These are phyloP conservation scores for Chaetoderma sp. DNA, from an alignment of 2,888 invertebrate genomes.

Conservation along the genomic window DNA sequence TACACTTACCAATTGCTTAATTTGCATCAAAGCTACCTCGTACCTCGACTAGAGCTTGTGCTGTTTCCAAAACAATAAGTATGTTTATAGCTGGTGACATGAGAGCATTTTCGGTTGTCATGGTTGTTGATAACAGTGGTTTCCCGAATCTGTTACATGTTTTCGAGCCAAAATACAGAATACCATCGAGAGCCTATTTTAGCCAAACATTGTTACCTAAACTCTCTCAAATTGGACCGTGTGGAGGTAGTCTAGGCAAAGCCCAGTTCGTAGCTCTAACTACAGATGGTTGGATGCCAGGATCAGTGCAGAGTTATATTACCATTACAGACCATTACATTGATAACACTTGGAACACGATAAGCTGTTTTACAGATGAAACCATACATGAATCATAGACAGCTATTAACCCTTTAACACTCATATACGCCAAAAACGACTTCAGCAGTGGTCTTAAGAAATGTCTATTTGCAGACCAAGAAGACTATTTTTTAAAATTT, in stretches of 20 bases:
- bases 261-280: neutral
- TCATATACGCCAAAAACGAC: too few species aligned
- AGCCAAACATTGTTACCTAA: neutral
- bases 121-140: slow-evolving; percentile 2
- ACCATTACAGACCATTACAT: slow-evolving; percentile 11
- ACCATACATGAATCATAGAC: too few species aligned
- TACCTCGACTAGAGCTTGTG: too few species aligned
- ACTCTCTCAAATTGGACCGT: neutral
- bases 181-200: slow-evolving; percentile 4
- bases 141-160: neutral
- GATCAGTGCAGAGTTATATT: neutral
- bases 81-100: too few species aligned
- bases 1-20: too few species aligned
- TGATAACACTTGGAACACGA: neutral
- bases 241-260: neutral
- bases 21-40: too few species aligned
- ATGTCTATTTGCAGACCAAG: too few species aligned
- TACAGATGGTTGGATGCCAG: slow-evolving; percentile 9
- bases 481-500: too few species aligned
- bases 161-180: slow-evolving; percentile 2
- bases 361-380: neutral
- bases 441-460: too few species aligned
- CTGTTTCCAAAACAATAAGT: too few species aligned
- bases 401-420: too few species aligned
- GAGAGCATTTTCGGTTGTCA: too few species aligned